Conservation (phyloP, 2,888 invertebrate species). For the Teinopalpus imperialis region DNA sequence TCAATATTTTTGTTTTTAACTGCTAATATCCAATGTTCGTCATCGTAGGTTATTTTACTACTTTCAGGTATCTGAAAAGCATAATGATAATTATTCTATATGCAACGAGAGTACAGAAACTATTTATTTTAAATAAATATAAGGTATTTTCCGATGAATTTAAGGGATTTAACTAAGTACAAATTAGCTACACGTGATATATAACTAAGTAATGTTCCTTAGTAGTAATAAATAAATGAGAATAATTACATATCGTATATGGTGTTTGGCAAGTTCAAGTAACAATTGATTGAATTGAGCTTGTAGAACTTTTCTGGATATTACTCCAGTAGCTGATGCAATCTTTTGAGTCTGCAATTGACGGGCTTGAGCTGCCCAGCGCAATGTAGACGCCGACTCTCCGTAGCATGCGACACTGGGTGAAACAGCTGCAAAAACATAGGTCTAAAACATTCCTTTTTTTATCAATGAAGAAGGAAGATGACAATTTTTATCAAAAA, state of each 20-base stretch:
- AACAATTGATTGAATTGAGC: conserved; percentile 67
- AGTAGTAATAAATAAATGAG: no score
- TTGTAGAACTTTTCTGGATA: conserved; percentile 48
- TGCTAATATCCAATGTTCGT: conserved; percentile 54
- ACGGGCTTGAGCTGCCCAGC: conserved; percentile 90
- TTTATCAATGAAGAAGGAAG: no score
- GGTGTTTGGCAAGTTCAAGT: conserved; percentile 56
- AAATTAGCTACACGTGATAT: no score
- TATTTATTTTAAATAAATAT: no score
- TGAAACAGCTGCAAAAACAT: conserved; percentile 83
- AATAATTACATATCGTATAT: conserved; percentile 62
- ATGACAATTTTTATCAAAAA: no score
- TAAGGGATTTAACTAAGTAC: no score
- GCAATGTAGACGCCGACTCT: conserved; percentile 90
- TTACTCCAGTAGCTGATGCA: conserved; percentile 30
- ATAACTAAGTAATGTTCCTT: no score
- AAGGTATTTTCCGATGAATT: no score
- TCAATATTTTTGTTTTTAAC: conserved; percentile 31
- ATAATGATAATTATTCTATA: no score
- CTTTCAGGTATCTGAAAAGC: conserved; percentile 60
- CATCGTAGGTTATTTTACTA: conserved; percentile 57
- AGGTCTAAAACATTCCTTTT: conserved; percentile 8
- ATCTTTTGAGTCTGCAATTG: conserved; percentile 73
- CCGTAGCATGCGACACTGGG: conserved; percentile 89
- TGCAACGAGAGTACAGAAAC: no score